Evolutionary conservation across 2,888 invertebrate genomes (phyloP).

Genomic region (Caenorhabditis panamensis): DNA sequence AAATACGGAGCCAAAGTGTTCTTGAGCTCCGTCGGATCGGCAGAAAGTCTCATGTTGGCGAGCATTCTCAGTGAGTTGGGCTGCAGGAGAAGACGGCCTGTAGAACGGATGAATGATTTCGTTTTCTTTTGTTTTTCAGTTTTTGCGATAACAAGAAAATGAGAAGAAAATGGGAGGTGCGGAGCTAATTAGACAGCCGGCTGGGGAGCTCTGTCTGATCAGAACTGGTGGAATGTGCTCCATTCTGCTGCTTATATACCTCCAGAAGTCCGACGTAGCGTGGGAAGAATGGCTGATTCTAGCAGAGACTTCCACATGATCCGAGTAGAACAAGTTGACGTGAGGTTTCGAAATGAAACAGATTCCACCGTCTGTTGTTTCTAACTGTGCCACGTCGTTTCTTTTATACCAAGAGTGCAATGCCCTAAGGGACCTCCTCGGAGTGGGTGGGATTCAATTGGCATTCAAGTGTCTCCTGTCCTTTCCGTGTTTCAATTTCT

Average conservation of each 20-base stretch:
- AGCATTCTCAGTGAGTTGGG: slow-evolving; percentile 13
- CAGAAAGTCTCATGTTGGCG: slow-evolving; percentile 16
- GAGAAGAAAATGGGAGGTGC: slow-evolving; percentile 17
- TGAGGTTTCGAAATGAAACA: not conserved
- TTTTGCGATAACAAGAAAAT: slow-evolving; percentile 3
- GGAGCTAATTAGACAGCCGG: slow-evolving; percentile 12
- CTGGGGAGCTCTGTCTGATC: not conserved
- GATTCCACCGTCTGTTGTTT: not conserved
- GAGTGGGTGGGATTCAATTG: slow-evolving; percentile 38
- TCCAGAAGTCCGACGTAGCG: slow-evolving; percentile 15
- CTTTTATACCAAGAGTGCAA: not conserved
- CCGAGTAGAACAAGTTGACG: not conserved
- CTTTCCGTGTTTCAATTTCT: not conserved
- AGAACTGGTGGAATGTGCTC: not conserved
- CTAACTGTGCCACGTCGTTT: not conserved
- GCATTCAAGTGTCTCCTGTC: slow-evolving; percentile 24
- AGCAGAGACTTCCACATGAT: slow-evolving; percentile 16
- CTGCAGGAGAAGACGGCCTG: not conserved
- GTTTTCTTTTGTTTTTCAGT: not conserved
- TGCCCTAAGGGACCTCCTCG: slow-evolving; percentile 2
- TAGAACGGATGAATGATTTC: not conserved
- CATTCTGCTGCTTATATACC: slow-evolving; percentile 14
- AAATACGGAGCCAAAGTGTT: slow-evolving; percentile 51
- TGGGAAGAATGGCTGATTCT: slow-evolving; percentile 29
- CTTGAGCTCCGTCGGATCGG: slow-evolving; percentile 30